Evolutionary conservation across 2,888 invertebrate species (phyloP).

Genomic region (Calephelis perditalis): DNA sequence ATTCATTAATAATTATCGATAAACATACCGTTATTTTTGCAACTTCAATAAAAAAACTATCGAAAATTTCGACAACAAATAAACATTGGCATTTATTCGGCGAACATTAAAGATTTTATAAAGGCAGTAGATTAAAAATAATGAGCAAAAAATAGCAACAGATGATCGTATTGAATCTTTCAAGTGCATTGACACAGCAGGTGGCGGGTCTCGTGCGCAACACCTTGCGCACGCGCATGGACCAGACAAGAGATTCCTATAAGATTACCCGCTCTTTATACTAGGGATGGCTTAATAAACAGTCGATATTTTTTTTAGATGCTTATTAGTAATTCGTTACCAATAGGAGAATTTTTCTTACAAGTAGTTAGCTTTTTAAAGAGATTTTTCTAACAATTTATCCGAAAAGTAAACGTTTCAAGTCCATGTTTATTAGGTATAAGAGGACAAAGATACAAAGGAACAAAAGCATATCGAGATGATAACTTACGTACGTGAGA

Average conservation of each 20-base stretch:
- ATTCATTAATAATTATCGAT: too few relatives aligned
- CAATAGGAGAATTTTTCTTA: too few relatives aligned
- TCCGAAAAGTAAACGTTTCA: too few relatives aligned
- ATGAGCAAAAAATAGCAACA: slow-evolving; percentile 12
- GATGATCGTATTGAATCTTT: slow-evolving; percentile 28
- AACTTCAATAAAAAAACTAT: not conserved
- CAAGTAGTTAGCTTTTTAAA: too few relatives aligned
- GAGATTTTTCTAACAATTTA: too few relatives aligned
- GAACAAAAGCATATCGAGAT: too few relatives aligned
- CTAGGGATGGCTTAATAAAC: not conserved
- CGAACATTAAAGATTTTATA: slow-evolving; percentile 12
- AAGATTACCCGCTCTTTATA: slow-evolving; percentile 26
- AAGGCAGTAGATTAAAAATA: slow-evolving; percentile 12
- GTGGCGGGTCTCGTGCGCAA: slow-evolving; percentile 39
- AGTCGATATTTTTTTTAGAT: not conserved
- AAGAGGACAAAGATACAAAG: too few relatives aligned
- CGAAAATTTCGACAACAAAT: slow-evolving; percentile 10
- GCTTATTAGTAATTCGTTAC: too few relatives aligned
- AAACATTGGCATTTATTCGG: slow-evolving; percentile 7
- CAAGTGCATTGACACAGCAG: slow-evolving; percentile 46
- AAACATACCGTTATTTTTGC: too few relatives aligned
- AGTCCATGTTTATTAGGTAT: too few relatives aligned
- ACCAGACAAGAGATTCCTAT: slow-evolving; percentile 29
- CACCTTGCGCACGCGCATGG: slow-evolving; percentile 37
- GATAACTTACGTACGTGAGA: too few relatives aligned